Percentiles rank a stretch among this genome's conserved stretches.
Evolutionary conservation across 1,140 invertebrate genomes (phyloP).

Genomic region (Thaumatotibia leucotreta): DNA sequence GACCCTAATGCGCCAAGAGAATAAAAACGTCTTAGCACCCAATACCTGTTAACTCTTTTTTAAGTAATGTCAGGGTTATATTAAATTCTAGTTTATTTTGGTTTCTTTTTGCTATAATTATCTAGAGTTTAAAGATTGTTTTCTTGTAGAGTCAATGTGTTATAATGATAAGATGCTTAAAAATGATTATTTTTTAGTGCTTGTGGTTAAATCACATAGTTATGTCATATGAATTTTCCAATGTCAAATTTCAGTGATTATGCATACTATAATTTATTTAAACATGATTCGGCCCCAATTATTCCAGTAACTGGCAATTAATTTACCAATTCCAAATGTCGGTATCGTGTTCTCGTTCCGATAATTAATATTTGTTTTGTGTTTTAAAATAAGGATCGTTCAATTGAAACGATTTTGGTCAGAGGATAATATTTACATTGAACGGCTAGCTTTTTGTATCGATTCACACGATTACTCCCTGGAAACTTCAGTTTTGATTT

Average conservation of each 20-base stretch:
- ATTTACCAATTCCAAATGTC: constrained; percentile 3
- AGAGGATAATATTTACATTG: background rate
- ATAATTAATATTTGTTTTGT: background rate
- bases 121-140: no score
- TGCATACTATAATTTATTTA: background rate
- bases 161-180: no score
- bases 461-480: background rate
- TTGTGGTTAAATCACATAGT: background rate
- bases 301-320: background rate
- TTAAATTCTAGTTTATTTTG: no score
- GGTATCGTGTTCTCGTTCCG: background rate
- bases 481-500: no score
- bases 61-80: background rate
- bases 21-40: constrained; percentile 13
- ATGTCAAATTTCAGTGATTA: background rate
- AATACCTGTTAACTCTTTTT: constrained; percentile 10
- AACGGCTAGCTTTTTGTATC: background rate
- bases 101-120: no score
- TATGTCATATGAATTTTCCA: background rate
- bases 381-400: background rate
- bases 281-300: background rate
- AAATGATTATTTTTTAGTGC: no score
- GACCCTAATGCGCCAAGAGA: background rate
- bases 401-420: background rate
- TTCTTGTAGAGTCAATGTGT: no score